phyloP scores from a whole-genome alignment of 2,113 vertebrate species.

The Turdus rufiventris region DNA sequence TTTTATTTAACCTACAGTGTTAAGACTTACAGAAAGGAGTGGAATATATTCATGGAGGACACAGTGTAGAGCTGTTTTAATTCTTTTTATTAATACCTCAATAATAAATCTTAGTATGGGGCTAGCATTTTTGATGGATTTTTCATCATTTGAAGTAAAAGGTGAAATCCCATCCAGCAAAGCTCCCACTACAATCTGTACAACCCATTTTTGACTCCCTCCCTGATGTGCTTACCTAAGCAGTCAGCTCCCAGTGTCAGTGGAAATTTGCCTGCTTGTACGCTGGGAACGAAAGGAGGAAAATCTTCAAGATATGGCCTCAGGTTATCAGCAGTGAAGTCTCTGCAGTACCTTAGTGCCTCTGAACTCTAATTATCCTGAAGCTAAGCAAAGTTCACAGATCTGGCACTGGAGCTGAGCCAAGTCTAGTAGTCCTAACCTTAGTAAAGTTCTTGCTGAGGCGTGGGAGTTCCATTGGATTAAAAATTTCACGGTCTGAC shows the following conservation, averaged over 20 bases:
- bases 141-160: not conserved
- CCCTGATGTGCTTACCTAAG: not conserved
- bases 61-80: not conserved
- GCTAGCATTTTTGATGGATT: not conserved
- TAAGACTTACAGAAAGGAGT: not conserved
- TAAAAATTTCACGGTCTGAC: not conserved
- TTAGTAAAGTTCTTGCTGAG: not conserved
- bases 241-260: not conserved
- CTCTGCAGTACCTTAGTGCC: not conserved
- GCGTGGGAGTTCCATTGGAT: not conserved
- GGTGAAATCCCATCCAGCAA: not conserved
- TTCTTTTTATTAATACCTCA: not conserved
- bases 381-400: constrained; percentile 23
- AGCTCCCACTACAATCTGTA: not conserved
- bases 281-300: not conserved
- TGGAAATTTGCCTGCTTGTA: not conserved
- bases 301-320: not conserved
- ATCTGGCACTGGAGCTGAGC: not conserved
- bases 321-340: not conserved
- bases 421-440: not conserved
- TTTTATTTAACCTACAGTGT: not conserved
- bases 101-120: not conserved
- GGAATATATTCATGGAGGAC: not conserved
- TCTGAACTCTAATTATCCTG: constrained; percentile 27
- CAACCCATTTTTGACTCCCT: not conserved